Evolutionary conservation across 2,113 vertebrate species (phyloP).

Genomic region (Gymnogyps californianus): DNA sequence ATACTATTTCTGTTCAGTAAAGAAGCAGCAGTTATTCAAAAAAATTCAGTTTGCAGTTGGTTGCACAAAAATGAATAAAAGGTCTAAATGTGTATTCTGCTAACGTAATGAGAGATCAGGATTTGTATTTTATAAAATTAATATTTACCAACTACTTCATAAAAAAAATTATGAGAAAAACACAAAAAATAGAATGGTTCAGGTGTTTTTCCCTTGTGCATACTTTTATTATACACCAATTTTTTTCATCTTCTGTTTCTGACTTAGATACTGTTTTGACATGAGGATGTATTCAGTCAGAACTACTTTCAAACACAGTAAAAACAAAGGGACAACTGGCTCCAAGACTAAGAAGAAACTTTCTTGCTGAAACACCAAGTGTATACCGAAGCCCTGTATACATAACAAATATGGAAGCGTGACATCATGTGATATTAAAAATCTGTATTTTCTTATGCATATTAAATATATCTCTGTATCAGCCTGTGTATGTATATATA

Average conservation of each 20-base stretch:
- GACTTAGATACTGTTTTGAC: not conserved
- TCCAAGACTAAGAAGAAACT: not conserved
- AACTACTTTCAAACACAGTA: not conserved
- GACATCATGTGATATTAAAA: not conserved
- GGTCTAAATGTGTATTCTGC: not conserved
- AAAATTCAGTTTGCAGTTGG: not conserved
- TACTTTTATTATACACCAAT: not conserved
- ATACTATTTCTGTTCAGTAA: not conserved
- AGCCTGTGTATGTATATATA: not conserved
- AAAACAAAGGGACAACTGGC: not conserved
- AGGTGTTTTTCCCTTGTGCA: not conserved
- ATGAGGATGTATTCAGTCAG: not conserved
- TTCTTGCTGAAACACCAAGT: not conserved
- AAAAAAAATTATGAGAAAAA: not conserved
- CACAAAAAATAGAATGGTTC: not conserved
- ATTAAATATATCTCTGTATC: not conserved
- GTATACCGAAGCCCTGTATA: not conserved
- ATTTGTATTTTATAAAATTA: not conserved
- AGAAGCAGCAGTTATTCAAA: not conserved
- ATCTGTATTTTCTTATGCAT: not conserved
- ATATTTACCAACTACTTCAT: not conserved
- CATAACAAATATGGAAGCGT: not conserved
- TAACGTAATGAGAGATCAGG: not conserved
- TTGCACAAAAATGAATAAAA: not conserved
- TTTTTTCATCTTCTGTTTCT: not conserved